Conservation (phyloP, 2,113 vertebrate species). For the Antidorcas marsupialis region DNA sequence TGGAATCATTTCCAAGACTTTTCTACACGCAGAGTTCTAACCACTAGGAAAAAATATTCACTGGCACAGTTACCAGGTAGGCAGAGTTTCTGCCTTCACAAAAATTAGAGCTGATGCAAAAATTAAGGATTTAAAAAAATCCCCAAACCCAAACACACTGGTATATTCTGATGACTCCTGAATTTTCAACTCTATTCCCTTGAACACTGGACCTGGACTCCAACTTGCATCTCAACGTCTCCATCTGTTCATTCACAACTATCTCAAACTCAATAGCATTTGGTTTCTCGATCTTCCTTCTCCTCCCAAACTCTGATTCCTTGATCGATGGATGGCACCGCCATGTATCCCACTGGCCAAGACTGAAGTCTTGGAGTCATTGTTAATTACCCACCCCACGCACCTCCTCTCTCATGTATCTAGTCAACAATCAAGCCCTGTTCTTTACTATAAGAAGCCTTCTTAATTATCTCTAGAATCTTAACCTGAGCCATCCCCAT, state of each 20-base stretch:
- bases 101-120: slow-evolving; percentile 27
- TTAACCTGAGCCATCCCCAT: neutral
- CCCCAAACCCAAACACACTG: neutral
- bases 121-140: neutral
- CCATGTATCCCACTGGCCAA: neutral
- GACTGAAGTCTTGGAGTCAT: neutral
- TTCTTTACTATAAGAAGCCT: neutral
- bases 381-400: neutral
- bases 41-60: neutral
- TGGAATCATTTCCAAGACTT: neutral
- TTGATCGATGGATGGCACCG: neutral
- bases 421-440: neutral
- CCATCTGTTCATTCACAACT: neutral
- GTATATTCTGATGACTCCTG: neutral
- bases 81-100: slow-evolving; percentile 40
- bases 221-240: neutral
- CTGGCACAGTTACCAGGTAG: slow-evolving; percentile 9
- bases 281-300: neutral
- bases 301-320: neutral
- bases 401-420: neutral
- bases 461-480: neutral
- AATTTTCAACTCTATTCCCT: neutral
- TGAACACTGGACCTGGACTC: neutral
- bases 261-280: neutral
- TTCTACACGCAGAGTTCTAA: neutral